These are phyloP conservation scores for Tuberolachnus salignus DNA, from an alignment of 2,888 invertebrate species.

Conservation along the genomic window DNA sequence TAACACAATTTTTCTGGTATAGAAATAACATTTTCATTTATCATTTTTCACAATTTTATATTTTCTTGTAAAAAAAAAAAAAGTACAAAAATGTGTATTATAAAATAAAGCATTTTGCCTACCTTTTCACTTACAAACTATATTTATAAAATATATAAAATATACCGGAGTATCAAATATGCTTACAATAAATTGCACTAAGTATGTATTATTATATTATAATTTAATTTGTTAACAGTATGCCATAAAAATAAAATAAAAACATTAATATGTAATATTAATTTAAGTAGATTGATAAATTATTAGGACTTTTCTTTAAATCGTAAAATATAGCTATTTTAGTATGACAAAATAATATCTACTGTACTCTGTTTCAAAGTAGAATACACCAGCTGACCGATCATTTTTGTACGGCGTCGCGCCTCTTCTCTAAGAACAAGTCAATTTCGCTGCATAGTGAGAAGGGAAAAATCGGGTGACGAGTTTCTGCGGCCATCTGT, in stretches of 20 bases:
- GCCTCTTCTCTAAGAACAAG: no score
- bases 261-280: slow-evolving; percentile 23
- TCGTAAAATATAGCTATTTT: slow-evolving; percentile 12
- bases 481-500: no score
- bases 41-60: slow-evolving; percentile 39
- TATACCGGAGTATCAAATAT: slow-evolving; percentile 34
- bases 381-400: no score
- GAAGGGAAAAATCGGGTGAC: no score
- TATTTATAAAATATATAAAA: slow-evolving; percentile 40
- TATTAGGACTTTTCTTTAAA: slow-evolving; percentile 6
- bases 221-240: slow-evolving; percentile 40
- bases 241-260: slow-evolving; percentile 7
- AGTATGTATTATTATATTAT: slow-evolving; percentile 23
- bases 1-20: slow-evolving; percentile 10
- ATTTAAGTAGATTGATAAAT: slow-evolving; percentile 11
- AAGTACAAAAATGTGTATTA: slow-evolving; percentile 40
- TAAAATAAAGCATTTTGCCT: slow-evolving; percentile 50
- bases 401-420: no score
- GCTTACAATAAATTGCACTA: slow-evolving; percentile 42
- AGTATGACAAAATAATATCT: not conserved
- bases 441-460: no score
- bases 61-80: slow-evolving; percentile 32
- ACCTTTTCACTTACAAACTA: slow-evolving; percentile 39
- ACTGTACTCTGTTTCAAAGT: no score
- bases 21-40: slow-evolving; percentile 4